These are phyloP conservation scores for Heteropelma amictum DNA, from an alignment of 2,888 invertebrate species.

Conservation along the genomic window DNA sequence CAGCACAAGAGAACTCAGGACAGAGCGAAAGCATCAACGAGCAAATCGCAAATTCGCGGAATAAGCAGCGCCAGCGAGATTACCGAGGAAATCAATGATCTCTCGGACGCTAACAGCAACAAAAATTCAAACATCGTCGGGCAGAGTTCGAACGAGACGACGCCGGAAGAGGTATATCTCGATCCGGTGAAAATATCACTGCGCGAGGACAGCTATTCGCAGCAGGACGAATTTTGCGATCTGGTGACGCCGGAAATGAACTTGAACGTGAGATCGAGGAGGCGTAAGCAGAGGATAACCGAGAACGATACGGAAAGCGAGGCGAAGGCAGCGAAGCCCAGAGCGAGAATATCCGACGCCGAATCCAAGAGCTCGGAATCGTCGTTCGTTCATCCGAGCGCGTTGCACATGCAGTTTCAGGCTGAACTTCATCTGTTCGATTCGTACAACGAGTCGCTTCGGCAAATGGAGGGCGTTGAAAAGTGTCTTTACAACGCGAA, in stretches of 20 bases:
- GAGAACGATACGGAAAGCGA: slow-evolving; percentile 35
- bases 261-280: slow-evolving; percentile 67
- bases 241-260: slow-evolving; percentile 73
- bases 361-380: slow-evolving; percentile 7
- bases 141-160: slow-evolving; percentile 45
- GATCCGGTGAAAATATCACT: slow-evolving; percentile 74
- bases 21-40: slow-evolving; percentile 64
- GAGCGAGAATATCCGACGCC: slow-evolving; percentile 19
- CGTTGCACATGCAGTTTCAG: slow-evolving; percentile 81
- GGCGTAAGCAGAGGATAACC: slow-evolving; percentile 59
- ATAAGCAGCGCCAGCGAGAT: slow-evolving; percentile 63
- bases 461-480: slow-evolving; percentile 81
- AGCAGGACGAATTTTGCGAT: slow-evolving; percentile 72
- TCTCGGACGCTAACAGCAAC: slow-evolving; percentile 60
- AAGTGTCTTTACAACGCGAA: slow-evolving; percentile 72
- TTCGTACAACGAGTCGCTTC: slow-evolving; percentile 81
- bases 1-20: slow-evolving; percentile 65
- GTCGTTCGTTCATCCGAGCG: slow-evolving; percentile 76
- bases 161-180: slow-evolving; percentile 67
- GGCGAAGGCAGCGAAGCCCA: slow-evolving; percentile 24
- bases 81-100: slow-evolving; percentile 66
- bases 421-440: slow-evolving; percentile 82
- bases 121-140: slow-evolving; percentile 19
- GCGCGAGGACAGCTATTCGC: slow-evolving; percentile 70
- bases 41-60: slow-evolving; percentile 64